A percentile compares a stretch with the other conserved stretches of the same genome.
phyloP scores from a whole-genome alignment of 2,113 vertebrate species.

The Leiothrix lutea region DNA sequence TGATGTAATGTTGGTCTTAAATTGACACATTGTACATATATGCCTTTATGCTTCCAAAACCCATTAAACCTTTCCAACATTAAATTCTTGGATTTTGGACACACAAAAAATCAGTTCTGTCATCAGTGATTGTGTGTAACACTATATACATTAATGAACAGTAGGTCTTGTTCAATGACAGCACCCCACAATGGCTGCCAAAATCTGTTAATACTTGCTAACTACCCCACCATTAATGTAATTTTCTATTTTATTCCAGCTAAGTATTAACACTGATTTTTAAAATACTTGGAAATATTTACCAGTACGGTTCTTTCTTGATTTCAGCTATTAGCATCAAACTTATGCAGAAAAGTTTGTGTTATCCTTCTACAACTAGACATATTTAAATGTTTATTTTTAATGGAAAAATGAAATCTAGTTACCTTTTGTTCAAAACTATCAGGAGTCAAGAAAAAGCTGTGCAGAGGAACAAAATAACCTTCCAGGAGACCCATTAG shows the following conservation, averaged over 20 bases:
- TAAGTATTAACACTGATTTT: not conserved
- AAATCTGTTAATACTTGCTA: not conserved
- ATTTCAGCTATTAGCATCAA: not conserved
- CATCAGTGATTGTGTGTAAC: not conserved
- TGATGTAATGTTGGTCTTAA: not conserved
- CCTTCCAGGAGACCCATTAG: constrained; percentile 96
- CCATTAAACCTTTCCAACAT: not conserved
- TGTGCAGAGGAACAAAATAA: constrained; percentile 95
- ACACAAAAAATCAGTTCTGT: not conserved
- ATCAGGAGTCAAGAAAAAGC: constrained; percentile 97
- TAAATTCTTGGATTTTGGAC: not conserved
- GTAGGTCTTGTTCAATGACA: not conserved
- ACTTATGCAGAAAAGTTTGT: not conserved
- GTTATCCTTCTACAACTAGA: not conserved
- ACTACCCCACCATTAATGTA: not conserved
- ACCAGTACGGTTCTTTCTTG: not conserved
- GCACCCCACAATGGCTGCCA: not conserved
- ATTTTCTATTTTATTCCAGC: not conserved
- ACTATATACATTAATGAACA: not conserved
- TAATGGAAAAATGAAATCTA: not conserved
- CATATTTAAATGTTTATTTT: not conserved
- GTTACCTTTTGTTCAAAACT: constrained; percentile 97
- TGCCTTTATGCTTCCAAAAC: not conserved
- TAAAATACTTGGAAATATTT: not conserved
- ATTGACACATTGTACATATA: not conserved